Evolutionary conservation across 2,797 vertebrate species (phyloP).

Genomic region (Anguilla obscura): DNA sequence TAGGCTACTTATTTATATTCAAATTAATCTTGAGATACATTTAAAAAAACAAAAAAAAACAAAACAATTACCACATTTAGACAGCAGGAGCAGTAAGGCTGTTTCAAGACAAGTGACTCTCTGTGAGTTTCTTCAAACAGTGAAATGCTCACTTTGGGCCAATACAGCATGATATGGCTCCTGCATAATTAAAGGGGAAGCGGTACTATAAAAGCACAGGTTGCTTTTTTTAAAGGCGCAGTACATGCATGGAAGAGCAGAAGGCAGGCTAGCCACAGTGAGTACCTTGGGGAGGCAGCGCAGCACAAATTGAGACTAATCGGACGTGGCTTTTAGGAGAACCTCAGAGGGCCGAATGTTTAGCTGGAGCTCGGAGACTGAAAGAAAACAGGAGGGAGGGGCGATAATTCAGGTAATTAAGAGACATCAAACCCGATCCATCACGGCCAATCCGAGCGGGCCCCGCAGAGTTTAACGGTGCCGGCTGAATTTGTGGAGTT

Average conservation of each 20-base stretch:
- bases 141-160: neutral
- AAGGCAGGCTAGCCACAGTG: neutral
- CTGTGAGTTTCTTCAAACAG: neutral
- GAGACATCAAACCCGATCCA: conserved; percentile 11
- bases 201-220: neutral
- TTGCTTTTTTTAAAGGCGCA: neutral
- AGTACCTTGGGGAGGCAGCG: neutral
- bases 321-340: conserved; percentile 3
- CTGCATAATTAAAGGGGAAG: neutral
- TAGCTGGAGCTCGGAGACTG: neutral
- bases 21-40: neutral
- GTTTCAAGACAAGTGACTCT: neutral
- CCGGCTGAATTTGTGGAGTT: neutral
- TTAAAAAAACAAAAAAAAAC: neutral
- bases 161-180: neutral
- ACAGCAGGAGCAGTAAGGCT: neutral
- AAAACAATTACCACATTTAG: neutral
- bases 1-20: conserved; percentile 3
- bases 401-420: conserved; percentile 19
- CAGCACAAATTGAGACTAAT: conserved; percentile 11
- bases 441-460: neutral
- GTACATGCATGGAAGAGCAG: neutral
- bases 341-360: neutral
- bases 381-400: neutral
- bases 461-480: neutral